Conservation (phyloP, 2,113 vertebrate species). For the Bungarus multicinctus region DNA sequence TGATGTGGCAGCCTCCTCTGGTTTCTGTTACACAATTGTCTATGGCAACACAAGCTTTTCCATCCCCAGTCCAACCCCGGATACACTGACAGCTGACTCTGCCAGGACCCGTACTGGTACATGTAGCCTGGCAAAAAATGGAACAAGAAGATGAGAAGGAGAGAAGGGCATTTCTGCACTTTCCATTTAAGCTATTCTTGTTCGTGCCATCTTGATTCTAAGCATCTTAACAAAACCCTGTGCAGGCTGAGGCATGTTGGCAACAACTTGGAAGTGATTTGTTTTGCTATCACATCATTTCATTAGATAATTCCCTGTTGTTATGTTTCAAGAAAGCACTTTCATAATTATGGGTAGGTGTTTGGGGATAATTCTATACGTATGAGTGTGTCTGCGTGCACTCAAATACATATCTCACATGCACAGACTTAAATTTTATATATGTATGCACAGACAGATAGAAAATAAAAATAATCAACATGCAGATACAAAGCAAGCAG, state of each 20-base stretch:
- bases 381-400: neutral
- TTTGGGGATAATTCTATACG: neutral
- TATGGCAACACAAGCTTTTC: slow-evolving; percentile 79
- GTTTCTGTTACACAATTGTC: slow-evolving; percentile 81
- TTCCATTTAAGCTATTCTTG: neutral
- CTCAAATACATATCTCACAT: neutral
- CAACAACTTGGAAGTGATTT: neutral
- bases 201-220: neutral
- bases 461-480: neutral
- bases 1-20: slow-evolving; percentile 80
- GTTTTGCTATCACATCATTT: neutral
- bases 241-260: neutral
- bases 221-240: neutral
- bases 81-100: slow-evolving; percentile 76
- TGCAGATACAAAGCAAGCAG: neutral
- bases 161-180: neutral
- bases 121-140: slow-evolving; percentile 76
- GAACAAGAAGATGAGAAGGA: slow-evolving; percentile 13
- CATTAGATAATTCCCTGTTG: neutral
- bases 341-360: neutral
- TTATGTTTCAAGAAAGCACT: neutral
- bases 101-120: slow-evolving; percentile 71
- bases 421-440: neutral
- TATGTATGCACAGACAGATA: neutral
- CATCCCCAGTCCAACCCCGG: slow-evolving; percentile 89